phyloP scores from a whole-genome alignment of 2,797 vertebrate species.

The Lacerta viridis region DNA sequence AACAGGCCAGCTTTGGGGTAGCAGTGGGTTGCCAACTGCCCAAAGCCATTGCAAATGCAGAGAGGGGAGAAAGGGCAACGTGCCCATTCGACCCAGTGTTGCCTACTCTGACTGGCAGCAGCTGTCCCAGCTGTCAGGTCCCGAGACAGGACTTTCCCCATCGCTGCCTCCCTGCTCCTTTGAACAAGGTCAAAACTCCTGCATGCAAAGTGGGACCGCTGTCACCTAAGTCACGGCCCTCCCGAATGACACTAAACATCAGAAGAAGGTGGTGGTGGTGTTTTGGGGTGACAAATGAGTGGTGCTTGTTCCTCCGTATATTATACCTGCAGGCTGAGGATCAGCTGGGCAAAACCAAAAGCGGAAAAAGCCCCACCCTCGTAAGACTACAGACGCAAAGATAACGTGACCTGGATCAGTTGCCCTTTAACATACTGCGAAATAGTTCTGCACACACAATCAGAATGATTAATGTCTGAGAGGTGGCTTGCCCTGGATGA shows the following conservation, averaged over 20 bases:
- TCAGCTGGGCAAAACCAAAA: background rate
- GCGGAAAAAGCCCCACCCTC: background rate
- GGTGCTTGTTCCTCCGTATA: background rate
- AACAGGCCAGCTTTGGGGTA: too few species aligned
- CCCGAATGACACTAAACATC: background rate
- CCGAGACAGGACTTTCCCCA: too few species aligned
- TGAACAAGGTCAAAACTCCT: background rate
- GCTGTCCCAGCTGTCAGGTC: too few species aligned
- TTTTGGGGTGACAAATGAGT: background rate
- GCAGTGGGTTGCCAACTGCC: too few species aligned
- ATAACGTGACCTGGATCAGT: background rate
- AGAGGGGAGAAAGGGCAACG: too few species aligned
- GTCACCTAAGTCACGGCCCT: background rate
- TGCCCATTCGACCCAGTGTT: too few species aligned
- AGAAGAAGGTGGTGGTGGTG: background rate
- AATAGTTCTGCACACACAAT: background rate
- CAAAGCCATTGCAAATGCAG: too few species aligned
- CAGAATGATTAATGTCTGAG: too few species aligned
- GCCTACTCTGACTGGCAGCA: too few species aligned
- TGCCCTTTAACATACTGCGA: background rate
- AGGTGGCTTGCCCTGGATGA: too few species aligned
- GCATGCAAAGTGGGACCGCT: background rate
- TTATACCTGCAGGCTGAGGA: too few species aligned
- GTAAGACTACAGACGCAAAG: background rate
- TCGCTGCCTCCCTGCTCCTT: background rate